These are phyloP conservation scores for Actinemys pallida DNA, from an alignment of 2,113 vertebrate species.

Conservation along the genomic window DNA sequence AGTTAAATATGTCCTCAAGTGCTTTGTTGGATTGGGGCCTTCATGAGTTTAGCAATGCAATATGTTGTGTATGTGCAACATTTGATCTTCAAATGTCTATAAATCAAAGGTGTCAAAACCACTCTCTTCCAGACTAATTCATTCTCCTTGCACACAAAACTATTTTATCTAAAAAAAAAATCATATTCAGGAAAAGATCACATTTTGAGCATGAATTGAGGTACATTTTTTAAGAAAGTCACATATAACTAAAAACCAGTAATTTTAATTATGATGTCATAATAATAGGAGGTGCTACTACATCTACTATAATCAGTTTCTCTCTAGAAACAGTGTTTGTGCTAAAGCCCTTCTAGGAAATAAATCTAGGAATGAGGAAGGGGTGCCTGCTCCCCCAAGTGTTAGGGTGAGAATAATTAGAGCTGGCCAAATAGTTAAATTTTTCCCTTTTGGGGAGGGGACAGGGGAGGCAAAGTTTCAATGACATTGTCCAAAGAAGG, in stretches of 20 bases:
- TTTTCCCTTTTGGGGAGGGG: neutral
- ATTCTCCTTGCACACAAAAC: neutral
- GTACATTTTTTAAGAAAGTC: neutral
- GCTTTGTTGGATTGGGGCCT: neutral
- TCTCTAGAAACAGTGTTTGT: neutral
- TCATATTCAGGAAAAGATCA: neutral
- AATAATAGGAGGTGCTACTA: neutral
- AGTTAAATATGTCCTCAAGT: neutral
- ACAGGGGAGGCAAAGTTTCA: neutral
- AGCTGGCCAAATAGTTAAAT: neutral
- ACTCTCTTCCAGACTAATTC: neutral
- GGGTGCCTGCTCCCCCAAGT: neutral
- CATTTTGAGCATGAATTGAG: neutral
- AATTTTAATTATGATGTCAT: neutral
- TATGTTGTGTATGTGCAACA: neutral
- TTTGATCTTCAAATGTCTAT: neutral
- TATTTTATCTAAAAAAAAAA: neutral
- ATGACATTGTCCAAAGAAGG: neutral
- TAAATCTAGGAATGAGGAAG: neutral
- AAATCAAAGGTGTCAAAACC: neutral
- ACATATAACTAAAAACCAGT: neutral
- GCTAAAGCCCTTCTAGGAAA: neutral
- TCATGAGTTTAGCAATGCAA: neutral
- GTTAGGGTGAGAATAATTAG: neutral
- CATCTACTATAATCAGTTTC: neutral